Evolutionary conservation across 1,140 invertebrate species (phyloP).

Genomic region (Protaetia brevitarsis): DNA sequence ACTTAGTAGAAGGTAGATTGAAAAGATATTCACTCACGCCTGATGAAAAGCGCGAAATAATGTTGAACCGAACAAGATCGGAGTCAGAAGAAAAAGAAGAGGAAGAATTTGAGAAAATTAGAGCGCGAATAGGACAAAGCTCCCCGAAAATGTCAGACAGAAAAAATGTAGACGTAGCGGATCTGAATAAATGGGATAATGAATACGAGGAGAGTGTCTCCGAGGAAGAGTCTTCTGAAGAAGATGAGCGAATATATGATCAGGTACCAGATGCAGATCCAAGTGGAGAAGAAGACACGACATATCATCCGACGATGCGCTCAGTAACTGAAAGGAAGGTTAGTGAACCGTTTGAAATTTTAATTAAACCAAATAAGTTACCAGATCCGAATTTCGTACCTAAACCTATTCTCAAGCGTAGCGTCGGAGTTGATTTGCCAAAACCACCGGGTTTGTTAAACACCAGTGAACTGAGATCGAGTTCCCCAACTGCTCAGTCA

Average conservation of each 20-base stretch:
- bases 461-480: constrained; percentile 35
- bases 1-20: constrained; percentile 30
- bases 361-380: constrained; percentile 55
- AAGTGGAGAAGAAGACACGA: constrained; percentile 58
- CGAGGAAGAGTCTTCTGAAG: constrained; percentile 41
- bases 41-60: constrained; percentile 31
- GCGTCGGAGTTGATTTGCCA: constrained; percentile 34
- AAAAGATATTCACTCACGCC: constrained; percentile 26
- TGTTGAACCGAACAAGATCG: constrained; percentile 35
- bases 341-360: constrained; percentile 55
- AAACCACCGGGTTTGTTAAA: not conserved
- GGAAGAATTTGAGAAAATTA: constrained; percentile 38
- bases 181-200: constrained; percentile 45
- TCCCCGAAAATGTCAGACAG: constrained; percentile 15
- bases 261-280: constrained; percentile 45
- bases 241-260: constrained; percentile 36
- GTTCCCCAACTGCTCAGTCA: constrained; percentile 24
- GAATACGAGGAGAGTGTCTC: constrained; percentile 41
- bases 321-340: constrained; percentile 35
- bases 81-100: constrained; percentile 44
- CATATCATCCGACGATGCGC: constrained; percentile 60
- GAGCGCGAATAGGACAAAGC: constrained; percentile 29
- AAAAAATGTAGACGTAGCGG: constrained; percentile 36
- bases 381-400: constrained; percentile 64
- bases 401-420: constrained; percentile 70